Percentiles rank a stretch among this genome's conserved stretches.
phyloP scores from a whole-genome alignment of 2,797 vertebrate species.

The Lutjanus campechanus region DNA sequence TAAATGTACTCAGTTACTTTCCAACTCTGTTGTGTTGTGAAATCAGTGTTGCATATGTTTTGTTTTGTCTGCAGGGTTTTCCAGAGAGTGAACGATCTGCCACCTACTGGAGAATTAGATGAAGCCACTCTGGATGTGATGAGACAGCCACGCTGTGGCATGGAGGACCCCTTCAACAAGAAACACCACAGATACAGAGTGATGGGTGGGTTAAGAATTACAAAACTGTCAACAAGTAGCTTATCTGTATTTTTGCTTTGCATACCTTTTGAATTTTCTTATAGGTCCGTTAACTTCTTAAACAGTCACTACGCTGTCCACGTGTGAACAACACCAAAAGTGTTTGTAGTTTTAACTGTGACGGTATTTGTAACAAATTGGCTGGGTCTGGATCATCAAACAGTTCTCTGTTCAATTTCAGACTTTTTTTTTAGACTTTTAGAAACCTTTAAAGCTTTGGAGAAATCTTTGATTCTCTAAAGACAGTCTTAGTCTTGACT shows the following conservation, averaged over 20 bases:
- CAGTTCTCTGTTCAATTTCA: neutral
- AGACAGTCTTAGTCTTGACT: neutral
- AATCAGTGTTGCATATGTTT: conserved; percentile 28
- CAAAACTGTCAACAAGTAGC: neutral
- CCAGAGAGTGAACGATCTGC: conserved; percentile 88
- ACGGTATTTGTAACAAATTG: neutral
- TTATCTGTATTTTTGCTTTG: neutral
- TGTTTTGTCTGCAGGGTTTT: conserved; percentile 83
- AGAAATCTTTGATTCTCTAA: neutral
- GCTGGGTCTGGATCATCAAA: neutral
- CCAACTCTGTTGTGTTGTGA: neutral
- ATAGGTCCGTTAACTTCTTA: neutral
- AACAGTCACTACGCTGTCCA: neutral
- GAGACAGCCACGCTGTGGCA: conserved; percentile 90
- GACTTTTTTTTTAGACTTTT: neutral
- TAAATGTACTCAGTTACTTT: too few relatives aligned
- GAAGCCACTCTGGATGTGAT: conserved; percentile 85
- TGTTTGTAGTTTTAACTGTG: neutral
- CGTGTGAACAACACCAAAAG: neutral
- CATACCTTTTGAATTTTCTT: neutral
- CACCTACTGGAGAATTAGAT: conserved; percentile 86
- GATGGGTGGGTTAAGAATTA: conserved; percentile 82
- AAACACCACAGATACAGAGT: conserved; percentile 87
- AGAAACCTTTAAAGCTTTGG: neutral
- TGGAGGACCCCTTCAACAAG: conserved; percentile 91